Conservation (phyloP, 2,888 invertebrate genomes). For the Seira musarum region DNA sequence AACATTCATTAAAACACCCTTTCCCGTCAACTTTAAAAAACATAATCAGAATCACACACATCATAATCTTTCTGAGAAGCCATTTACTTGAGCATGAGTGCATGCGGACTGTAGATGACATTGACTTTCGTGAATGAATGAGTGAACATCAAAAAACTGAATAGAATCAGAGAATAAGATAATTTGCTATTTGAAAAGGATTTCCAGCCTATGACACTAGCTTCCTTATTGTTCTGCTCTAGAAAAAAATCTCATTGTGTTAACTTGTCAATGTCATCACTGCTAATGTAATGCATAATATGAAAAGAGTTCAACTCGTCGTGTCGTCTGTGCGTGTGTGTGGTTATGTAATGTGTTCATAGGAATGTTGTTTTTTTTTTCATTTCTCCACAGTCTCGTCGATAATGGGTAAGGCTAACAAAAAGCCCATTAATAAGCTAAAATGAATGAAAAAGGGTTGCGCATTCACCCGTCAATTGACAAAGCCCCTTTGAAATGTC, state of each 20-base stretch:
- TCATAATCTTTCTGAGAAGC: no score
- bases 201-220: conserved; percentile 4
- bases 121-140: no score
- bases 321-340: conserved; percentile 8
- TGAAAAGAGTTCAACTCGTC: neutral
- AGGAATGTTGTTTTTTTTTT: conserved; percentile 14
- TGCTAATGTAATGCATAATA: neutral
- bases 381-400: conserved; percentile 1
- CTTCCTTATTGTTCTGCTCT: conserved; percentile 9
- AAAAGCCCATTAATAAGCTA: neutral
- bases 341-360: conserved; percentile 38
- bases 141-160: no score
- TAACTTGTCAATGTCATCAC: conserved; percentile 7
- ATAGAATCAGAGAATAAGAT: no score
- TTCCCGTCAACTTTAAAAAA: no score
- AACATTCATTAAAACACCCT: no score
- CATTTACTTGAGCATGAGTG: no score
- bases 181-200: no score
- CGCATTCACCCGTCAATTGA: neutral
- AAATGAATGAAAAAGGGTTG: conserved; percentile 25
- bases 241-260: neutral
- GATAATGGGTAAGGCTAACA: neutral
- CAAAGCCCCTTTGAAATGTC: neutral
- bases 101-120: no score
- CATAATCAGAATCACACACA: no score